Percentiles rank a stretch among this genome's conserved stretches.
These are phyloP conservation scores for Popillia japonica DNA, from an alignment of 1,140 invertebrate genomes.

Conservation along the genomic window DNA sequence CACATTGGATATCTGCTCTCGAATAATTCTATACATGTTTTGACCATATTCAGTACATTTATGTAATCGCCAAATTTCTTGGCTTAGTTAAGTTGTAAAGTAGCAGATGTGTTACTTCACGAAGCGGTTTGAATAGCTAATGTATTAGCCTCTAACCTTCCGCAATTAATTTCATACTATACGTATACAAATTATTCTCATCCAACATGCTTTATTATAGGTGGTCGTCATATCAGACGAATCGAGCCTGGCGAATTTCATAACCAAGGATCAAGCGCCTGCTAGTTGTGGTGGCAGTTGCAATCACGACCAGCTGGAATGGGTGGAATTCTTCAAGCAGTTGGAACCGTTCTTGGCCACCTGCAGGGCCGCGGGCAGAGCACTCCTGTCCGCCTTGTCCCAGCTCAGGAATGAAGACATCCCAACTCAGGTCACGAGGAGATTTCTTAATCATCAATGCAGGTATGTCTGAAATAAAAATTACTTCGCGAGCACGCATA, in stretches of 20 bases:
- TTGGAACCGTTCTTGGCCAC: conserved; percentile 64
- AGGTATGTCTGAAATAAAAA: conserved; percentile 47
- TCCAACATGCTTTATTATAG: conserved; percentile 48
- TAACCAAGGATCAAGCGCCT: conserved; percentile 62
- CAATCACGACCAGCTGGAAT: conserved; percentile 68
- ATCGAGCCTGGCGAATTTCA: conserved; percentile 56
- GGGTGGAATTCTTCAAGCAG: conserved; percentile 71
- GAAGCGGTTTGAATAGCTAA: no score
- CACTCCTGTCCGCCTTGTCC: conserved; percentile 63
- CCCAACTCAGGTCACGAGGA: conserved; percentile 60
- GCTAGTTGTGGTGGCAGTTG: conserved; percentile 62
- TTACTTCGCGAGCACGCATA: conserved; percentile 1
- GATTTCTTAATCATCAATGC: conserved; percentile 66
- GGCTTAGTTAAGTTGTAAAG: no score
- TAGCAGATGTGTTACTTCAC: no score
- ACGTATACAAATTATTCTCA: neutral
- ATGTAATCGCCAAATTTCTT: no score
- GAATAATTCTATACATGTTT: no score
- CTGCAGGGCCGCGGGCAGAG: conserved; percentile 63
- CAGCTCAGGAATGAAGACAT: conserved; percentile 64
- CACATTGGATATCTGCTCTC: no score
- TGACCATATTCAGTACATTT: no score
- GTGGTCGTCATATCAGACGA: conserved; percentile 54
- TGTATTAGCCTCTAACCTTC: no score
- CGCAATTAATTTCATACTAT: neutral